phyloP scores from a whole-genome alignment of 1,140 invertebrate genomes.

The Drosophila yakuba region DNA sequence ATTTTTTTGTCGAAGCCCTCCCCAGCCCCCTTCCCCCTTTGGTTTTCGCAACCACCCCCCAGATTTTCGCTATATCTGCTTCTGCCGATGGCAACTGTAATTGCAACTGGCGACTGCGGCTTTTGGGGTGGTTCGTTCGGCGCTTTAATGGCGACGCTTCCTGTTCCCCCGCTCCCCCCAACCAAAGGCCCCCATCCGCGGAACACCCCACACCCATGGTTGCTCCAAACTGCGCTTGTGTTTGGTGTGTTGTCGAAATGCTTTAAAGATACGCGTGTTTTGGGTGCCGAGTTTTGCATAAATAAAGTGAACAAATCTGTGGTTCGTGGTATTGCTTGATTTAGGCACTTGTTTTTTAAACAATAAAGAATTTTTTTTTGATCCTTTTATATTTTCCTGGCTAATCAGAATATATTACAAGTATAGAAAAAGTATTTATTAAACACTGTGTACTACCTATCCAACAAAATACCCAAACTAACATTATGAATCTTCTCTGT shows the following conservation, averaged over 20 bases:
- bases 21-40: too few species aligned
- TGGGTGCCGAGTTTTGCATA: background rate
- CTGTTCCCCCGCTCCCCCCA: background rate
- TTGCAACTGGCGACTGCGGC: conserved; percentile 74
- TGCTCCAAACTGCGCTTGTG: background rate
- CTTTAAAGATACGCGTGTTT: conserved; percentile 19
- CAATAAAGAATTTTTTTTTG: too few species aligned
- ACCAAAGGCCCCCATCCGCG: background rate
- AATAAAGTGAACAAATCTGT: background rate
- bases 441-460: too few species aligned
- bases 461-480: too few species aligned
- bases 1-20: conserved; percentile 50
- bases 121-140: conserved; percentile 51
- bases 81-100: conserved; percentile 65
- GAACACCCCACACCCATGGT: background rate
- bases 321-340: background rate
- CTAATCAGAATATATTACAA: too few species aligned
- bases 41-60: background rate
- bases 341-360: background rate
- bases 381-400: too few species aligned
- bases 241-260: conserved; percentile 2
- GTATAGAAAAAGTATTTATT: too few species aligned
- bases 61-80: conserved; percentile 28
- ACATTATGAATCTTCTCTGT: too few species aligned
- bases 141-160: conserved; percentile 63